Conservation (phyloP, 2,888 invertebrate species). For the Athrips mouffetella region DNA sequence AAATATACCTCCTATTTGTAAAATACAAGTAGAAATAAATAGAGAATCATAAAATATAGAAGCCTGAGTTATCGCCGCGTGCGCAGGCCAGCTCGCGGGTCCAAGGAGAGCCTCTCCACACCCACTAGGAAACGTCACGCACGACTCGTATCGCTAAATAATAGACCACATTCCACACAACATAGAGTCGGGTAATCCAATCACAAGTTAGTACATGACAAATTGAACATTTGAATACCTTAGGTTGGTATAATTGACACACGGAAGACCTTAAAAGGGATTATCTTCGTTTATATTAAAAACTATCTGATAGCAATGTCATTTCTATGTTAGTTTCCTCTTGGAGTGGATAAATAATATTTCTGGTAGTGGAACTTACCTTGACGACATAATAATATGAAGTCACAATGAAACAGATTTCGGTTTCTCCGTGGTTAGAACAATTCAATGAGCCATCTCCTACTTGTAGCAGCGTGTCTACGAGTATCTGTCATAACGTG, state of each 20-base stretch:
- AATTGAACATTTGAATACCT: slow-evolving; percentile 1
- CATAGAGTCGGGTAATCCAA: slow-evolving; percentile 3
- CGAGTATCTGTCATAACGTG: slow-evolving; percentile 29
- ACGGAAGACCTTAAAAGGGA: background rate
- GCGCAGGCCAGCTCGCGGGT: slow-evolving; percentile 10
- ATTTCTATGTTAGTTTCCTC: background rate
- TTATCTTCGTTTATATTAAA: background rate
- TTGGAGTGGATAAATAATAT: too few relatives aligned
- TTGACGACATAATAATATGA: slow-evolving; percentile 2
- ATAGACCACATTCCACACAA: slow-evolving; percentile 13
- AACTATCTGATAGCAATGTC: background rate
- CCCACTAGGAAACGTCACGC: slow-evolving; percentile 47
- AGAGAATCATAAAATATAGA: slow-evolving; percentile 4
- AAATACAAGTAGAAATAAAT: background rate
- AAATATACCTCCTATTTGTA: background rate
- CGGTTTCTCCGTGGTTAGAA: background rate
- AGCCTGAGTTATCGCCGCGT: background rate
- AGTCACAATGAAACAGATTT: slow-evolving; percentile 8
- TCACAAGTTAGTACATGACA: slow-evolving; percentile 6
- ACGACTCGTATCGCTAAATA: slow-evolving; percentile 18
- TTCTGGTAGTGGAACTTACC: too few relatives aligned
- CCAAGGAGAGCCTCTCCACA: slow-evolving; percentile 40
- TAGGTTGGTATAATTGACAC: background rate
- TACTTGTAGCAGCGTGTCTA: slow-evolving; percentile 30
- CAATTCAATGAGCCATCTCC: slow-evolving; percentile 9